Evolutionary conservation across 2,888 invertebrate genomes (phyloP), one percentile per base, ranked within the genome.

Genomic region (Andrena hattorfiana): DNA sequence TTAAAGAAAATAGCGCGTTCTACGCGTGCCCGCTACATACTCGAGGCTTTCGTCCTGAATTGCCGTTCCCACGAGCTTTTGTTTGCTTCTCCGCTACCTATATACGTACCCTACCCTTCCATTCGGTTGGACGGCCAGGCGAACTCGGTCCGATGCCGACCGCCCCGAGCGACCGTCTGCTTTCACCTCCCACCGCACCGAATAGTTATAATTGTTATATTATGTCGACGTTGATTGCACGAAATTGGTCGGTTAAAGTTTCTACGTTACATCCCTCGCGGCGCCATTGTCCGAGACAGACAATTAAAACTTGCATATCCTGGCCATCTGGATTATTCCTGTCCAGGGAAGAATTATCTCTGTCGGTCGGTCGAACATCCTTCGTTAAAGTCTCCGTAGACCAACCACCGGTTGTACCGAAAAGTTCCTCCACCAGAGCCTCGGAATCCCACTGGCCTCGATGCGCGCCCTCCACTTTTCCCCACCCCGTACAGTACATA

Each of bases 1-100:
- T 85, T 69, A 83, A 73, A 83, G 69, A 70, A 75, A 85, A 82
- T 73, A 84, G 67, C 26, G 63, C 66, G 20, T 77, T 60, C 23
- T 42, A 35, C 16, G 49, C 59, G 60, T 69, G 54, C 16, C 48
- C 23, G 64, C 74, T 69, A 1, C 1, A 16, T 42, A 49, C 48
- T 23, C 30, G 49, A 23, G 60, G 30, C 28, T 16, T 42, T 42
- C 42, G 16, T 16, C 4, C 42, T 56, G 60, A 79, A 69, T 59
- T 35, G 67, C 67, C 62, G 10, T 69, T 51, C 71, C 28, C 71
- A 20, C 68, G 42, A 64, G 67, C 51, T 70, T 74, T 82, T 66
- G 69, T 83, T 79, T 75, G 78, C 72, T 72, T 72, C 67, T 63
- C 56, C 71, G 71, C 83, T 74, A 42, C 42, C 42, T 16, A 13